A percentile compares a stretch with the other conserved stretches of the same genome.
These are phyloP conservation scores for Apis cerana DNA, from an alignment of 1,140 invertebrate species.

Conservation along the genomic window DNA sequence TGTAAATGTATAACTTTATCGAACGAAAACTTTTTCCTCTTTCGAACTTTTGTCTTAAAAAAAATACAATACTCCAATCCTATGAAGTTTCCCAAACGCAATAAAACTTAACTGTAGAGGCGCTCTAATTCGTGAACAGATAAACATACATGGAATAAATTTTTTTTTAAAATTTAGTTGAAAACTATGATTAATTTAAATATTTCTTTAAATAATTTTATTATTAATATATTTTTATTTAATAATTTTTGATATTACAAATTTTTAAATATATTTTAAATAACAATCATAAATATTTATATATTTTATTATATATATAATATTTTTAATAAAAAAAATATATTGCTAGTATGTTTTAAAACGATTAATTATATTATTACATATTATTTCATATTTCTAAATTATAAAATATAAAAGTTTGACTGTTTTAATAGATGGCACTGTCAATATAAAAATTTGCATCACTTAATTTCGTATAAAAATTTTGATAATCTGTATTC, in stretches of 20 bases:
- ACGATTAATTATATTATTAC: neutral
- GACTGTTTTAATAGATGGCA: neutral
- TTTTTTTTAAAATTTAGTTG: neutral
- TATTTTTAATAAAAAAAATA: neutral
- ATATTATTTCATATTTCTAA: neutral
- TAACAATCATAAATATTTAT: too few species aligned
- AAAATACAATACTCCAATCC: conserved; percentile 3
- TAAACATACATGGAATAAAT: neutral
- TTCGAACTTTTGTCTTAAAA: neutral
- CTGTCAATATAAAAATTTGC: neutral
- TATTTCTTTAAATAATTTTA: neutral
- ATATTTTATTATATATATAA: neutral
- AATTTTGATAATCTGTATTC: neutral
- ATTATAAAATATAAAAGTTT: neutral
- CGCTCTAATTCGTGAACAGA: conserved; percentile 8
- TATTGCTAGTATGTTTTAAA: neutral
- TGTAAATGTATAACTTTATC: neutral
- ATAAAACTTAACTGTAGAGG: conserved; percentile 3
- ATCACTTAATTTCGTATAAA: neutral
- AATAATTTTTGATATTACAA: neutral
- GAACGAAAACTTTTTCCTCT: neutral
- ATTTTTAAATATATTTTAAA: neutral
- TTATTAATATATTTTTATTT: neutral
- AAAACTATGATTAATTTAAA: neutral
- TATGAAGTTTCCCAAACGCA: neutral